Evolutionary conservation across 2,797 vertebrate species (phyloP).

Genomic region (Orientallactaga sibirica): DNA sequence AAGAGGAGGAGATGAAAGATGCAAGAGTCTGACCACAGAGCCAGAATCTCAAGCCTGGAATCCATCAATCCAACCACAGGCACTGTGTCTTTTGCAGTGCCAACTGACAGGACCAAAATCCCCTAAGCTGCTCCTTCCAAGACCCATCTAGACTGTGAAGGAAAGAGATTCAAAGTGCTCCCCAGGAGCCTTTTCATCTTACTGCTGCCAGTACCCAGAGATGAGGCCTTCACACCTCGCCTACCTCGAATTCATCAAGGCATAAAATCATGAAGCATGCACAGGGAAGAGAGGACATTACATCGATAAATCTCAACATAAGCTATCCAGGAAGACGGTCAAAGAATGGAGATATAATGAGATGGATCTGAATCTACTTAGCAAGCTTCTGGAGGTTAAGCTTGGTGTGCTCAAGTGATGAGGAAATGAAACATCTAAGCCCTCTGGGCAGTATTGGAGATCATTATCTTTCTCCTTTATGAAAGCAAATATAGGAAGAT

Average conservation of each 20-base stretch:
- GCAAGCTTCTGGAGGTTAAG: neutral
- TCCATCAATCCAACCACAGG: neutral
- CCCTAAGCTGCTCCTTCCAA: neutral
- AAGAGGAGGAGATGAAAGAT: too few relatives aligned
- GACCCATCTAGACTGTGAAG: neutral
- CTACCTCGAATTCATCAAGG: neutral
- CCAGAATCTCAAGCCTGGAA: neutral
- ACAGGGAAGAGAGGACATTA: neutral
- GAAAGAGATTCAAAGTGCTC: neutral
- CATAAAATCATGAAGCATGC: neutral
- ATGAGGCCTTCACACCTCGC: neutral
- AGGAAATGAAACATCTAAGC: neutral
- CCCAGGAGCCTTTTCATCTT: neutral
- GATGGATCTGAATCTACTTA: neutral
- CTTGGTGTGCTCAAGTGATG: neutral
- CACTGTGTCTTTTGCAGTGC: neutral
- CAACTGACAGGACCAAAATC: neutral
- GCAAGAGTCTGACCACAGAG: neutral
- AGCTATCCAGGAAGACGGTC: neutral
- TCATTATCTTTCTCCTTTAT: conserved; percentile 33
- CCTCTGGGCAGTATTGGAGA: neutral
- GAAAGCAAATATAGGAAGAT: conserved; percentile 30
- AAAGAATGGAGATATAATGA: conserved; percentile 4
- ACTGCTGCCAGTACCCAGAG: neutral
- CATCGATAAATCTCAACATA: neutral